These are phyloP conservation scores for Cremastobaeus sp. DNA, from an alignment of 2,888 invertebrate species.

Conservation along the genomic window DNA sequence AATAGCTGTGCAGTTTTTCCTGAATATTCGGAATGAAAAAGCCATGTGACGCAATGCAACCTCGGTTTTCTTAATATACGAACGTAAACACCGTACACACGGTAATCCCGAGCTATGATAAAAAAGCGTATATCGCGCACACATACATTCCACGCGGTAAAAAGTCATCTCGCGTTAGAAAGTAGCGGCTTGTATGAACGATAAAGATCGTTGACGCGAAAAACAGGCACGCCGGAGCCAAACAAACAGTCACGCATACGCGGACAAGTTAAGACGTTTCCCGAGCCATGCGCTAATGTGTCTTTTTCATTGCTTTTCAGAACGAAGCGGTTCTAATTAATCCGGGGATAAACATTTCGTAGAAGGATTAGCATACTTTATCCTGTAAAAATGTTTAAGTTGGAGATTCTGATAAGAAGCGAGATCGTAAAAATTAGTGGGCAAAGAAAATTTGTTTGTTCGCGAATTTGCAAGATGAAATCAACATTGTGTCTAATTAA, in stretches of 20 bases:
- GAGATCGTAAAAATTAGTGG: no score
- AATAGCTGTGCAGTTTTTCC: no score
- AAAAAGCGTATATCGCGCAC: slow-evolving; percentile 21
- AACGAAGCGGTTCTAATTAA: neutral
- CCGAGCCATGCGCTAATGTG: neutral
- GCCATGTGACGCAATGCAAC: slow-evolving; percentile 7
- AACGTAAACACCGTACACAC: slow-evolving; percentile 14
- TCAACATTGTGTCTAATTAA: no score
- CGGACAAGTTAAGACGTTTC: slow-evolving; percentile 1
- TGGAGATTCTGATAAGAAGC: no score
- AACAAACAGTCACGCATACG: slow-evolving; percentile 8
- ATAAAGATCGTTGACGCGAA: slow-evolving; percentile 39
- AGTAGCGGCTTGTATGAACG: slow-evolving; percentile 26
- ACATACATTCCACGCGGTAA: slow-evolving; percentile 42
- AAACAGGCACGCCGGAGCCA: slow-evolving; percentile 11
- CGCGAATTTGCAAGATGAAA: no score
- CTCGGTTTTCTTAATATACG: neutral
- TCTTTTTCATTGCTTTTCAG: neutral
- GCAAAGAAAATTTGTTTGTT: no score
- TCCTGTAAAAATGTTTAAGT: no score
- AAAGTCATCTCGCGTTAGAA: slow-evolving; percentile 54
- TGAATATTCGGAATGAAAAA: no score
- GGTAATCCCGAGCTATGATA: slow-evolving; percentile 12
- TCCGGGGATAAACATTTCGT: no score
- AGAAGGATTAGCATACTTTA: no score